phyloP scores from a whole-genome alignment of 2,888 invertebrate species.

The Melinopterus prodromus region DNA sequence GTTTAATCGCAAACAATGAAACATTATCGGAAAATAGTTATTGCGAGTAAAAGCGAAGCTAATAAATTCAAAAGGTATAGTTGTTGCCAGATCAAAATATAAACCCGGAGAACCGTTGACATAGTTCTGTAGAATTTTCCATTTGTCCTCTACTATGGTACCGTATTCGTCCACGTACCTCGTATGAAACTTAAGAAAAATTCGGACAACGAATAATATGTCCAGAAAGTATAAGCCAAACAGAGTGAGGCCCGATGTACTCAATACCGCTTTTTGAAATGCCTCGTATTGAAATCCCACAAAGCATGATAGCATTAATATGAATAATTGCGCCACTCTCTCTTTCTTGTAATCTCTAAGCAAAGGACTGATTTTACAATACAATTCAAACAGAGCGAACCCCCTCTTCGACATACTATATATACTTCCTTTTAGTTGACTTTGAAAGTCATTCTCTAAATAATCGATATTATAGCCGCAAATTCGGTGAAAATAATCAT shows the following conservation, averaged over 20 bases:
- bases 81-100: slow-evolving; percentile 38
- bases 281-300: slow-evolving; percentile 34
- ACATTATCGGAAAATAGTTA: background rate
- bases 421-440: background rate
- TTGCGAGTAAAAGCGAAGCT: slow-evolving; percentile 27
- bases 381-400: slow-evolving; percentile 15
- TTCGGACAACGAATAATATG: slow-evolving; percentile 40
- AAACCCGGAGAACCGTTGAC: slow-evolving; percentile 39
- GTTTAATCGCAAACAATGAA: slow-evolving; percentile 28
- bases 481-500: slow-evolving; percentile 33
- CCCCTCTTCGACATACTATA: background rate
- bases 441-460: slow-evolving; percentile 29
- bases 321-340: slow-evolving; percentile 19
- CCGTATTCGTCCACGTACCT: slow-evolving; percentile 44
- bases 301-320: slow-evolving; percentile 29
- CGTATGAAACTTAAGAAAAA: slow-evolving; percentile 42
- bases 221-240: slow-evolving; percentile 40
- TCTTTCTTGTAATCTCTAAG: slow-evolving; percentile 16
- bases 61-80: slow-evolving; percentile 42
- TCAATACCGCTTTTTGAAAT: slow-evolving; percentile 29
- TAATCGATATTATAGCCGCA: slow-evolving; percentile 42
- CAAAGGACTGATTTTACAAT: slow-evolving; percentile 23
- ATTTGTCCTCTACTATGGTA: slow-evolving; percentile 38
- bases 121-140: slow-evolving; percentile 40
- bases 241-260: background rate